These are phyloP conservation scores for Syngnathus acus DNA, from an alignment of 2,797 vertebrate genomes.

Conservation along the genomic window DNA sequence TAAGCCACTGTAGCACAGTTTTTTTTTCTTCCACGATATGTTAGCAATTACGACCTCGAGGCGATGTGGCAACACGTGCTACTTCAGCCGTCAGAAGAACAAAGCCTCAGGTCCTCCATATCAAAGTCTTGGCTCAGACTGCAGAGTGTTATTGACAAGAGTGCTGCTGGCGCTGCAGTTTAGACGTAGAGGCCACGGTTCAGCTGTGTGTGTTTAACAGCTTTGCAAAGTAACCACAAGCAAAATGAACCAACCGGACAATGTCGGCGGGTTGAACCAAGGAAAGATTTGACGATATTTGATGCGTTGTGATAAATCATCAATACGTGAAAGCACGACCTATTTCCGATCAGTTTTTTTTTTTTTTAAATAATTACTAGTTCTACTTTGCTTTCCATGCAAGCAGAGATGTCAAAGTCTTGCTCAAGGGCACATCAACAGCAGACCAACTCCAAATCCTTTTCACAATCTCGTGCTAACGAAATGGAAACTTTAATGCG, in stretches of 20 bases:
- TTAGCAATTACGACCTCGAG: conserved; percentile 28
- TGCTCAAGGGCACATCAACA: background rate
- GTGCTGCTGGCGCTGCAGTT: conserved; percentile 24
- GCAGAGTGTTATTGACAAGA: conserved; percentile 24
- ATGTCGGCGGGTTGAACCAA: background rate
- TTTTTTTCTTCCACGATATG: conserved; percentile 11
- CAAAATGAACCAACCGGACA: background rate
- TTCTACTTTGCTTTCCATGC: background rate
- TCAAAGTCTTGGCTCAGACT: conserved; percentile 35
- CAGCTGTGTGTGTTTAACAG: conserved; percentile 15
- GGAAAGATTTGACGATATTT: background rate
- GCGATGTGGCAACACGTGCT: conserved; percentile 30
- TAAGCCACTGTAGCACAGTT: conserved; percentile 4
- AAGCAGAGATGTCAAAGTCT: background rate
- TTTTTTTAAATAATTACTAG: too few species aligned
- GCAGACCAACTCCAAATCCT: too few species aligned
- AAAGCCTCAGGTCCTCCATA: conserved; percentile 33
- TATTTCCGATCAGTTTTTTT: too few species aligned
- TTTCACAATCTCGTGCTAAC: background rate
- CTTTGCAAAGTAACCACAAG: conserved; percentile 11
- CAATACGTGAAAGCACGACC: background rate
- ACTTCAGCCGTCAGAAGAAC: conserved; percentile 40
- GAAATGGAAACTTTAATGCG: background rate
- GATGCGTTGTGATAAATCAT: background rate
- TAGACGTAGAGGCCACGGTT: conserved; percentile 21